Percentiles rank a stretch among this genome's conserved stretches.
These are phyloP conservation scores for Nebria brevicollis DNA, from an alignment of 2,888 invertebrate genomes.

Conservation along the genomic window DNA sequence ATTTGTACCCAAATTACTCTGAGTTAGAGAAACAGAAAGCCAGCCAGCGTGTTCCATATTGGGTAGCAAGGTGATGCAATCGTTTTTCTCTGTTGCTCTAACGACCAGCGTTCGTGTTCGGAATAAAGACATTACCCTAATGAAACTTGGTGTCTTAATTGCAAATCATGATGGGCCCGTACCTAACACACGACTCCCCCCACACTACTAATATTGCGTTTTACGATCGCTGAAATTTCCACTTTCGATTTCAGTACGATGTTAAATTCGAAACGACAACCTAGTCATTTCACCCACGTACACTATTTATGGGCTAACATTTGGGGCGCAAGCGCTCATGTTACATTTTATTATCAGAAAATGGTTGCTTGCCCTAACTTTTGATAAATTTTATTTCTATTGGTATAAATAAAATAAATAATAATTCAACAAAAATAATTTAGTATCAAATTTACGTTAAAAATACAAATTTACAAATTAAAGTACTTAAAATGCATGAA, in stretches of 20 bases:
- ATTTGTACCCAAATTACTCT: too few species aligned
- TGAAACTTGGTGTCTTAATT: slow-evolving; percentile 47
- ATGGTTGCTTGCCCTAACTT: neutral
- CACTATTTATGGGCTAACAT: slow-evolving; percentile 9
- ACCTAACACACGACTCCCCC: slow-evolving; percentile 13
- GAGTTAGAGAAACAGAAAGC: too few species aligned
- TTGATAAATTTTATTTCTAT: too few species aligned
- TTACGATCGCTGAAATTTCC: slow-evolving; percentile 20
- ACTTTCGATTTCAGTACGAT: slow-evolving; percentile 20
- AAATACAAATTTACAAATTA: too few species aligned
- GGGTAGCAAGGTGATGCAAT: too few species aligned
- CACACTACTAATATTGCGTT: slow-evolving; percentile 5
- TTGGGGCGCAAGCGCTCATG: neutral
- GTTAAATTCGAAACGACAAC: neutral
- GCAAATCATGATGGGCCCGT: slow-evolving; percentile 31
- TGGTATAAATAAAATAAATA: too few species aligned
- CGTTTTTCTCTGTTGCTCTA: slow-evolving; percentile 10
- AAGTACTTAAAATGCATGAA: too few species aligned
- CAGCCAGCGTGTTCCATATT: too few species aligned
- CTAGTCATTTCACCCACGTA: slow-evolving; percentile 2
- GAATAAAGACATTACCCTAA: slow-evolving; percentile 47
- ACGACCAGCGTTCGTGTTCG: slow-evolving; percentile 39
- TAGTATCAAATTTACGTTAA: too few species aligned
- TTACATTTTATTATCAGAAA: neutral
- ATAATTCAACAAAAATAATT: too few species aligned